Conservation (phyloP, 2,888 invertebrate genomes). For the Ornithoptera alexandrae region DNA sequence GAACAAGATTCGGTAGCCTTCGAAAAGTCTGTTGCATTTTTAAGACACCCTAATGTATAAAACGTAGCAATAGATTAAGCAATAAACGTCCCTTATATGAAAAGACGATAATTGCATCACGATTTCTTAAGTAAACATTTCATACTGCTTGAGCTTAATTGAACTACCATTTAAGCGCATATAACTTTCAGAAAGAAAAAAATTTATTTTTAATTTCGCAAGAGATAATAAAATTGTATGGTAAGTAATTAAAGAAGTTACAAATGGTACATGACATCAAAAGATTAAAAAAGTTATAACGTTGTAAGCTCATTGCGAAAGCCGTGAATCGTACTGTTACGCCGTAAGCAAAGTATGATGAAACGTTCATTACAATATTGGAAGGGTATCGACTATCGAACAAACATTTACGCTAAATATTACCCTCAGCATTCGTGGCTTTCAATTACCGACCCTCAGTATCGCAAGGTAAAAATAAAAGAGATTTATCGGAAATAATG, state of each 20-base stretch:
- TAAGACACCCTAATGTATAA: neutral
- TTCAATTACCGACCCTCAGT: constrained; percentile 43
- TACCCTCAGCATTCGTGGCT: constrained; percentile 50
- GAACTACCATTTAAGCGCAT: constrained; percentile 16
- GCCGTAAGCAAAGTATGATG: constrained; percentile 45
- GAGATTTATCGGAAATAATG: constrained; percentile 49
- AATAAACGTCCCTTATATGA: neutral
- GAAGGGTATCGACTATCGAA: constrained; percentile 52
- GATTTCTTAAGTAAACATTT: constrained; percentile 17
- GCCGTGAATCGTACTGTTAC: constrained; percentile 46
- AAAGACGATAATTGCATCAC: constrained; percentile 1
- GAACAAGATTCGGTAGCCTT: too few relatives aligned
- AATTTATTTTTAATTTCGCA: constrained; percentile 40
- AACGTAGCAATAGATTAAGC: constrained; percentile 1
- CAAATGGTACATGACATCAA: constrained; percentile 42
- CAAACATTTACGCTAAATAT: constrained; percentile 48
- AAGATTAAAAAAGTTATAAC: constrained; percentile 48
- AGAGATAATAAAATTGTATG: constrained; percentile 42
- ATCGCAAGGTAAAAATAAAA: constrained; percentile 42
- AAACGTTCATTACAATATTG: constrained; percentile 41
- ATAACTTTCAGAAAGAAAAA: constrained; percentile 40
- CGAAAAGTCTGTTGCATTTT: neutral
- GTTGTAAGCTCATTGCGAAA: constrained; percentile 39
- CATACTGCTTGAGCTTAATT: constrained; percentile 10
- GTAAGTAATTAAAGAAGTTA: constrained; percentile 49